These are phyloP conservation scores for Sinonovacula constricta DNA, from an alignment of 1,140 invertebrate species.

Conservation along the genomic window DNA sequence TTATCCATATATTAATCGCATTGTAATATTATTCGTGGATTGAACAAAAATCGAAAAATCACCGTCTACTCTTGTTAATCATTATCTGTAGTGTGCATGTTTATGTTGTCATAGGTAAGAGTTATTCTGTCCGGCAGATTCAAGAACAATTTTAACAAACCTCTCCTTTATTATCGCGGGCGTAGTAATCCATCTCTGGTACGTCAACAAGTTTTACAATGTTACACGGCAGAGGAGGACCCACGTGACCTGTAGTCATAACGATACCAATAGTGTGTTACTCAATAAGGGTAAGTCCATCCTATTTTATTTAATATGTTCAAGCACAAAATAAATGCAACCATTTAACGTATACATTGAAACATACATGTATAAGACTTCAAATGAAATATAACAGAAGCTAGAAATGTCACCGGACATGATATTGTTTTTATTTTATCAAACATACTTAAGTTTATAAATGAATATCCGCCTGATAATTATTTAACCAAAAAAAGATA, in stretches of 20 bases:
- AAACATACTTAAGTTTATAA: no score
- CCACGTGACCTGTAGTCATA: conserved; percentile 86
- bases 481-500: no score
- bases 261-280: neutral
- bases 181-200: conserved; percentile 98
- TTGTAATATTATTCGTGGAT: neutral
- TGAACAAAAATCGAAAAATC: neutral
- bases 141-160: no score
- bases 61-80: neutral
- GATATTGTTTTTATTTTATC: no score
- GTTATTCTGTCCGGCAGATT: no score
- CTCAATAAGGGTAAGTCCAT: no score
- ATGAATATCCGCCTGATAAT: no score
- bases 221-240: conserved; percentile 94
- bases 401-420: no score
- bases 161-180: conserved; percentile 79
- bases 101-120: neutral
- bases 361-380: neutral
- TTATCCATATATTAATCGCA: no score
- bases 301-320: neutral
- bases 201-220: conserved; percentile 97
- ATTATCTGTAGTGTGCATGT: neutral
- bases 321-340: neutral
- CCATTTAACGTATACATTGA: neutral
- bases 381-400: neutral